Evolutionary conservation across 1,140 invertebrate species (phyloP).

Genomic region (Apocrypta bakeri): DNA sequence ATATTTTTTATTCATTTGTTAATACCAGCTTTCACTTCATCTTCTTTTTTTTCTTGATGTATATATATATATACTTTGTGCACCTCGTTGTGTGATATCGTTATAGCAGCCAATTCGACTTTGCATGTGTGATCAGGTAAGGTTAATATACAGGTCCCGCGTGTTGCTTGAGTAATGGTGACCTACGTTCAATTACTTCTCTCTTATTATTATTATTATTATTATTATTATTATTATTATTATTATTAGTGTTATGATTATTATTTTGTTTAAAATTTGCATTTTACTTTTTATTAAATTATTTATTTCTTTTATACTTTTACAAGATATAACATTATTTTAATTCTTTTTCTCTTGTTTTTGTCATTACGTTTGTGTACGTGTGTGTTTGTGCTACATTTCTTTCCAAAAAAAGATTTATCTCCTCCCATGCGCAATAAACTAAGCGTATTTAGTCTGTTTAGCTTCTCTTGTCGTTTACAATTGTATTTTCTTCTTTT

Average conservation of each 20-base stretch:
- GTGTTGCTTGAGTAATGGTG: neutral
- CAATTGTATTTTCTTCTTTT: neutral
- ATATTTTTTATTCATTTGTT: neutral
- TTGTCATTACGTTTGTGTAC: neutral
- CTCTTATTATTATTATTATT: slow-evolving; percentile 6
- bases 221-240: neutral
- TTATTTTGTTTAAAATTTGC: neutral
- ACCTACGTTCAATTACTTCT: slow-evolving; percentile 14
- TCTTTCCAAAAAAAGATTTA: neutral
- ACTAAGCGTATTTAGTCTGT: neutral
- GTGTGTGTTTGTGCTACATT: neutral
- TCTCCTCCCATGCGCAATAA: neutral
- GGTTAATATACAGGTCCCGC: slow-evolving; percentile 14
- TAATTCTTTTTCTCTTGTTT: neutral
- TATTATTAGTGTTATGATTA: neutral
- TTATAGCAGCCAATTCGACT: neutral
- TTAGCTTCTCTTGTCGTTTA: neutral
- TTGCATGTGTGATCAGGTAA: neutral
- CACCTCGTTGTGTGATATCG: slow-evolving; percentile 20
- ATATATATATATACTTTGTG: neutral
- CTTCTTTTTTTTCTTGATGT: no score
- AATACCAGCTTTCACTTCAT: no score
- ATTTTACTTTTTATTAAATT: slow-evolving; percentile 6
- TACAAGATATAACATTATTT: slow-evolving; percentile 18
- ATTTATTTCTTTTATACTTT: neutral